Conservation (phyloP, 1,140 invertebrate species). For the Conus ventricosus region DNA sequence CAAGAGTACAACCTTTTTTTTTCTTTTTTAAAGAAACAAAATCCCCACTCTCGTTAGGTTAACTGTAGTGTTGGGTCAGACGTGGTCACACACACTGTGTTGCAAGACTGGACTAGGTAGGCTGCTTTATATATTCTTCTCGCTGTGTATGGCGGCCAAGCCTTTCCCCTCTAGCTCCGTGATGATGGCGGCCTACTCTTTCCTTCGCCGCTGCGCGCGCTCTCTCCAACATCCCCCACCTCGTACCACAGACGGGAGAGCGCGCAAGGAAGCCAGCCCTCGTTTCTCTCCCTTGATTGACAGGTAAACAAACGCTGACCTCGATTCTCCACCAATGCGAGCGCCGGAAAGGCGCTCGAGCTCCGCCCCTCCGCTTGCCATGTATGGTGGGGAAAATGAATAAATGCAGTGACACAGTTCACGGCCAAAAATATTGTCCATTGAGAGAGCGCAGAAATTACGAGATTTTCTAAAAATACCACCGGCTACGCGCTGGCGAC, state of each 20-base stretch:
- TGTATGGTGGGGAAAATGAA: constrained; percentile 34
- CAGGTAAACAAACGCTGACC: constrained; percentile 15
- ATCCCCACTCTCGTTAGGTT: too few relatives aligned
- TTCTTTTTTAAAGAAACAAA: too few relatives aligned
- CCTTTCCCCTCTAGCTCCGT: neutral
- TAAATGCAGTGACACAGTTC: constrained; percentile 27
- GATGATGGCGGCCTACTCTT: neutral
- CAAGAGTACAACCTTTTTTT: too few relatives aligned
- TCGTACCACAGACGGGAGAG: neutral
- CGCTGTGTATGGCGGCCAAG: neutral
- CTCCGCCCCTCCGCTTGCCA: constrained; percentile 22
- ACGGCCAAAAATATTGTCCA: constrained; percentile 38
- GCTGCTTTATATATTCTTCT: constrained; percentile 13
- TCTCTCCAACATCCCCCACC: neutral
- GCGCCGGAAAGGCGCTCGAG: neutral
- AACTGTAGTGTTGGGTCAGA: too few relatives aligned
- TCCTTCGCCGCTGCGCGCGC: neutral
- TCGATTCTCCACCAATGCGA: constrained; percentile 7
- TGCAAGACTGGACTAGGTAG: too few relatives aligned
- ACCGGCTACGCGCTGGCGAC: neutral
- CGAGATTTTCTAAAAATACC: constrained; percentile 45
- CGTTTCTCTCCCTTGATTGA: constrained; percentile 9
- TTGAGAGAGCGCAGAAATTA: constrained; percentile 27
- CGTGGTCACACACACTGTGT: neutral
- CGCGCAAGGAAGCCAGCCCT: neutral